Percentiles rank a stretch among this genome's conserved stretches.
Evolutionary conservation across 2,888 invertebrate genomes (phyloP).

Genomic region (Pachliopta kotzebuea): DNA sequence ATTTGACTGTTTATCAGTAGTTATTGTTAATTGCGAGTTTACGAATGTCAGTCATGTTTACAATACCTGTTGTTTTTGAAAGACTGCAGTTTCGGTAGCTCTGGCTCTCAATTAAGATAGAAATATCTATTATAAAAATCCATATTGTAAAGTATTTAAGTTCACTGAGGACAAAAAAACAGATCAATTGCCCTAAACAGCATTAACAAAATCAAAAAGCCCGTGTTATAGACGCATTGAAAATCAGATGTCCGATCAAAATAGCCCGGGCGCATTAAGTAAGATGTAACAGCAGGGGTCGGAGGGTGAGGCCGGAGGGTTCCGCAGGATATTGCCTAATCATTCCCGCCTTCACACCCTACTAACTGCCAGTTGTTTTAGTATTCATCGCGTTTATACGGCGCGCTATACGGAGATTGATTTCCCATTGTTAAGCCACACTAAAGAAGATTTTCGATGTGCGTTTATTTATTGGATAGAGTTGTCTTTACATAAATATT

Average conservation of each 20-base stretch:
- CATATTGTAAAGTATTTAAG: not conserved
- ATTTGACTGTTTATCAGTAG: too few species aligned
- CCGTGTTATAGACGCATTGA: constrained; percentile 36
- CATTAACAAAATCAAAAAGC: constrained; percentile 26
- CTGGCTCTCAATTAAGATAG: too few species aligned
- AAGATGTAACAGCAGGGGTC: constrained; percentile 69
- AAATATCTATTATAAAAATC: not conserved
- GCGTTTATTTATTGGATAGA: not conserved
- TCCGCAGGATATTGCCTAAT: constrained; percentile 76
- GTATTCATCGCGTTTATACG: constrained; percentile 68
- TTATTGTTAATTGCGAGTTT: too few species aligned
- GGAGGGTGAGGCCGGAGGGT: constrained; percentile 59
- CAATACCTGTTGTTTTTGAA: too few species aligned
- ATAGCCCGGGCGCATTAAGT: constrained; percentile 66
- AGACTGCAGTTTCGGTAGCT: too few species aligned
- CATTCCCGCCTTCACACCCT: constrained; percentile 76
- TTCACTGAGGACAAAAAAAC: constrained; percentile 9
- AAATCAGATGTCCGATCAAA: constrained; percentile 70
- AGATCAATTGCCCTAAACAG: constrained; percentile 8
- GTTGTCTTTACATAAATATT: constrained; percentile 1
- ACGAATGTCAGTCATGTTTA: too few species aligned
- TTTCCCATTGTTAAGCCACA: constrained; percentile 60
- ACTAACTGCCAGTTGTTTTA: constrained; percentile 77
- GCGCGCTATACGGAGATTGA: constrained; percentile 57
- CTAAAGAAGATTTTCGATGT: constrained; percentile 45